Conservation (phyloP, 1,140 invertebrate genomes). For the Laupala kohalensis region DNA sequence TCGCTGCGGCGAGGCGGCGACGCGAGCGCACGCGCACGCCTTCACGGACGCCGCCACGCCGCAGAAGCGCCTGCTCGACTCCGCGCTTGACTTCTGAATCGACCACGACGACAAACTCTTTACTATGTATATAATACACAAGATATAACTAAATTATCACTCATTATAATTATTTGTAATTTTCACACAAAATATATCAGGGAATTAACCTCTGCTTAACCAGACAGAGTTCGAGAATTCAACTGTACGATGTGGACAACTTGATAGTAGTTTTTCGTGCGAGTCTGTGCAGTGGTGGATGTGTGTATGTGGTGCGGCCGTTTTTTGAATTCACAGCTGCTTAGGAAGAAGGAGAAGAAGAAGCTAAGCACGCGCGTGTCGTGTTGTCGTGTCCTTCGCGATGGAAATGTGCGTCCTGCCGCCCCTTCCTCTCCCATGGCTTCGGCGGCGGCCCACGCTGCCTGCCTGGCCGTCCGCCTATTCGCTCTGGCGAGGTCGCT, state of each 20-base stretch:
- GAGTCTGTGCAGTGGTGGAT: not conserved
- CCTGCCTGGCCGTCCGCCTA: too few species aligned
- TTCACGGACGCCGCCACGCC: slow-evolving; percentile 29
- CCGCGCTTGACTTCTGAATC: slow-evolving; percentile 15
- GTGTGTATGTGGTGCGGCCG: not conserved
- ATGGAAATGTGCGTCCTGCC: too few species aligned
- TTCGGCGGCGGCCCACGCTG: not conserved
- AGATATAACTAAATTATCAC: slow-evolving; percentile 2
- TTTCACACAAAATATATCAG: not conserved
- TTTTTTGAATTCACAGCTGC: too few species aligned
- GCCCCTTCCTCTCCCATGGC: too few species aligned
- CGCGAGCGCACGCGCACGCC: slow-evolving; percentile 33
- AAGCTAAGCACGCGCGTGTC: too few species aligned
- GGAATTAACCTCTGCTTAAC: not conserved
- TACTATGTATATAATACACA: slow-evolving; percentile 1
- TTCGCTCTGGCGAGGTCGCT: too few species aligned
- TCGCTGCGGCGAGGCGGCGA: slow-evolving; percentile 34
- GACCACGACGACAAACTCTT: not conserved
- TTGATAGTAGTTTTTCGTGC: not conserved
- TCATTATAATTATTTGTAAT: not conserved
- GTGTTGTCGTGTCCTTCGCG: too few species aligned
- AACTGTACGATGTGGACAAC: not conserved
- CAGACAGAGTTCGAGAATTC: not conserved
- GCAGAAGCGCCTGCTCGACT: slow-evolving; percentile 39
- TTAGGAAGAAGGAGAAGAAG: too few species aligned